Conservation (phyloP, 2,113 vertebrate genomes). For the Centropus unirufus region DNA sequence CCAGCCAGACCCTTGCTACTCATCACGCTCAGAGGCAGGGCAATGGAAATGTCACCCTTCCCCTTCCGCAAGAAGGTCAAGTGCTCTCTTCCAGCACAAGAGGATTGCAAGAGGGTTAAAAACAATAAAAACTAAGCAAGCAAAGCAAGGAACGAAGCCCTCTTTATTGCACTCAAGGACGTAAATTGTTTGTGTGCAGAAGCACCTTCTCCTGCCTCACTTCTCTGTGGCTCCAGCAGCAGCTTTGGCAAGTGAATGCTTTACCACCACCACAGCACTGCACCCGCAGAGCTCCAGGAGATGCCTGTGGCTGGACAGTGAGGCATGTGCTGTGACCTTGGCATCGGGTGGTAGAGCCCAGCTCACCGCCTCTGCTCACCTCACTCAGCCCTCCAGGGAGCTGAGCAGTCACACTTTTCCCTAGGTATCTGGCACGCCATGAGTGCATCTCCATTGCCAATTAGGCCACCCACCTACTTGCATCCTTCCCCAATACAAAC, state of each 20-base stretch:
- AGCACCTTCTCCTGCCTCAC: background rate
- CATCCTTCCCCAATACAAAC: constrained; percentile 59
- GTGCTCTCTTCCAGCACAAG: background rate
- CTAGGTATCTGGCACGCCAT: constrained; percentile 51
- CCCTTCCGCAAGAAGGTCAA: background rate
- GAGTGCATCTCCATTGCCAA: constrained; percentile 58
- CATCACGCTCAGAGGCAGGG: background rate
- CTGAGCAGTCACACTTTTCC: constrained; percentile 38
- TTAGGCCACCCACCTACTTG: constrained; percentile 61
- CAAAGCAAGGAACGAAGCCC: background rate
- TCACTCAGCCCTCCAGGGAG: background rate
- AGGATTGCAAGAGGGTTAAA: background rate
- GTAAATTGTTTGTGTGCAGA: background rate
- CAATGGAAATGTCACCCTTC: background rate
- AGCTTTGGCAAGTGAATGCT: background rate
- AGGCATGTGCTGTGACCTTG: rapidly evolving
- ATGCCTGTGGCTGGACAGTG: background rate
- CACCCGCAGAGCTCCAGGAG: background rate
- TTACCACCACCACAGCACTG: rapidly evolving
- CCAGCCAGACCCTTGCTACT: background rate
- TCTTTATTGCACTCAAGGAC: background rate
- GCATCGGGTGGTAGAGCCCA: background rate
- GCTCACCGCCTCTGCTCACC: background rate
- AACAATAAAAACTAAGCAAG: background rate
- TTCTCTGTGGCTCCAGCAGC: rapidly evolving